A percentile compares a stretch with the other conserved stretches of the same genome.
Evolutionary conservation across 2,888 invertebrate genomes (phyloP).

Genomic region (Catonia carolina): DNA sequence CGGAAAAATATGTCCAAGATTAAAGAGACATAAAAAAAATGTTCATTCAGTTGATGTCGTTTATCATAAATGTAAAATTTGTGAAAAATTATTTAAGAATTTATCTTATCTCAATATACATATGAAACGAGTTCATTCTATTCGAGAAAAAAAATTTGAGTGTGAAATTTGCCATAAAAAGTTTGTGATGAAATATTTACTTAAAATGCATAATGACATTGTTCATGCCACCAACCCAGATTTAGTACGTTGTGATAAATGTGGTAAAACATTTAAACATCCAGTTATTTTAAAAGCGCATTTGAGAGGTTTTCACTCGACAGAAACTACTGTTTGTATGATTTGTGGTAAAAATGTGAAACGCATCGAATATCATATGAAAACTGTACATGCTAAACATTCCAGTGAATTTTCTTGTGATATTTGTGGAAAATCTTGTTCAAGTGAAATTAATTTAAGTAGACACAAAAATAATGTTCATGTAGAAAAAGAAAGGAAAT

Average conservation of each 20-base stretch:
- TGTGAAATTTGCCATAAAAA: constrained; percentile 1
- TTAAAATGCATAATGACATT: not conserved
- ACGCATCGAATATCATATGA: constrained; percentile 6
- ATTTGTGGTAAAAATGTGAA: constrained; percentile 6
- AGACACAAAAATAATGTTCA: not conserved
- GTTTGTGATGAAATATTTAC: not conserved
- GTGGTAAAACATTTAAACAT: not conserved
- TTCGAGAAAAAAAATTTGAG: not conserved
- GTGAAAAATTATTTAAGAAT: too few relatives aligned
- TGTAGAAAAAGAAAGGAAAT: not conserved
- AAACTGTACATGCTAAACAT: not conserved
- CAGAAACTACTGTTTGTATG: not conserved
- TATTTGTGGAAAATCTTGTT: not conserved
- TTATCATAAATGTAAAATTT: too few relatives aligned
- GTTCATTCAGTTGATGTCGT: too few relatives aligned
- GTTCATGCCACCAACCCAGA: not conserved
- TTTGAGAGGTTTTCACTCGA: too few relatives aligned
- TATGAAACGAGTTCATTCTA: too few relatives aligned
- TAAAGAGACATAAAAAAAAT: not conserved
- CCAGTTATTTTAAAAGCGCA: too few relatives aligned
- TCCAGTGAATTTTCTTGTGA: not conserved
- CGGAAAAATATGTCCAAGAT: not conserved
- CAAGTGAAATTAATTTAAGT: not conserved
- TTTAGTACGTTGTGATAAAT: not conserved
- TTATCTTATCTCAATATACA: not conserved